Base-by-base conservation (phyloP, 2,113 vertebrate genomes). In the Channa maculata region DNA sequence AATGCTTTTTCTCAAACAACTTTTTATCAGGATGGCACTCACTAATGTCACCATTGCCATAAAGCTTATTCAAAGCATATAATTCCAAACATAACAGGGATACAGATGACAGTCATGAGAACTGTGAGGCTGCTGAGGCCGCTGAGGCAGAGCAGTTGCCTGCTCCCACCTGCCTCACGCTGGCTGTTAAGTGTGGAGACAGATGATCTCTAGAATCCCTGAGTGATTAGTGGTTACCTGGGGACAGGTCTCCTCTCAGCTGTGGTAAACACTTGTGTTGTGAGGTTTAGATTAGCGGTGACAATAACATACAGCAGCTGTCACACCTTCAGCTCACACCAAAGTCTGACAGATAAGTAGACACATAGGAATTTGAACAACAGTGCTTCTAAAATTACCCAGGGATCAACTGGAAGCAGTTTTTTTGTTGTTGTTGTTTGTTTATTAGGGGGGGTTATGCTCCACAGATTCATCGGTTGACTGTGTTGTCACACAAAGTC, bases 221-320 rank as follows among this genome's bases (percentile, higher is more conserved):
- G 41, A 77, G 78, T 84, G 89, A 85, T 83, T 77, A 69, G 68
- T 44, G 58, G 76, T 80, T 86, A 91, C 87, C 89, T 84, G 80
- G 87, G 87, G 79, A 90, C 49, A 38, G 63, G 75, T 77, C 44
- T 70, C 68, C 69, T 49, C 66, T 48, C 69, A 39, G 78, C 83
- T 39, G 71, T 45, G 48, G 77, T 84, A 88, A 93, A 90, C 88
- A 88, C 75, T 34, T 43, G 69, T 72, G 84, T 55, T 76, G 64
- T 51, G 81, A 74, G 72, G 67, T 76, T 84, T 38, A 80, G 75
- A 83, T 63, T 77, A 79, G 80, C 62, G 63, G 61, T 61, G 75
- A 81, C 87, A 89, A 86, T 41, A 91, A 90, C 72, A 83, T 44
- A 41, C 62, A 76, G 78, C 75, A 75, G 68, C 73, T 74, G 74